Base-by-base conservation (phyloP, 2,113 vertebrate species). In the Hippocampus comes region DNA sequence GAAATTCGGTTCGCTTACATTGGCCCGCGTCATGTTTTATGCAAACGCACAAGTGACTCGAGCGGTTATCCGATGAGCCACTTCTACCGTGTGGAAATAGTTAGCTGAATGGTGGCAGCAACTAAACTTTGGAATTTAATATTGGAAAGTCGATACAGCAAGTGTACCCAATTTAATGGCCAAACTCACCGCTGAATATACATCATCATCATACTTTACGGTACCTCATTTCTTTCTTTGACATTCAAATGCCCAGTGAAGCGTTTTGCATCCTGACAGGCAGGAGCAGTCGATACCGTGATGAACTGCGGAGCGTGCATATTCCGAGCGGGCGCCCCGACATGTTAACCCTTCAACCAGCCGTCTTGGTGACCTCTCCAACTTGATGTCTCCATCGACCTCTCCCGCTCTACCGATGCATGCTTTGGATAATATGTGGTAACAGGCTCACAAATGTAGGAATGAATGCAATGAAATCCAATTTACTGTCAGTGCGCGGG, bases 291-390 rank as follows among this genome's bases (percentile, higher is more conserved):
- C 78, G 12, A 75, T 84, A 21, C 27, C 17, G 2, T 69, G 67
- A 86, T 82, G 68, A 76, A 65, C 74, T 78, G 69, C 68, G 27
- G 75, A 73, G 73, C 69, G 67, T 63, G 23, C 63, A 48, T 68
- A 84, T 86, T 83, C 68, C 70, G 57, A 76, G 64, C 64, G 51
- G 67, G 48, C 34, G 82, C 75, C 72, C 56, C 9, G 1, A n/a
- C 68, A 42, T 75, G 73, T 73, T 83, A 76, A 68, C 75, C 73
- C 77, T 63, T 69, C 63, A 73, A 71, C 73, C 59, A 77, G 34
- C 55, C 9, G 9, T 69, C 25, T 61, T 74, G 80, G 68, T 61
- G 15, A 55, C 78, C 78, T 84, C 56, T 53, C 0, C 30, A 75
- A n/a, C 25, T 34, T 67, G 56, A 79, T 34, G 71, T 85, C 69